Evolutionary conservation across 1,140 invertebrate genomes (phyloP).

Genomic region (Hyposmocoma kahamanoa): DNA sequence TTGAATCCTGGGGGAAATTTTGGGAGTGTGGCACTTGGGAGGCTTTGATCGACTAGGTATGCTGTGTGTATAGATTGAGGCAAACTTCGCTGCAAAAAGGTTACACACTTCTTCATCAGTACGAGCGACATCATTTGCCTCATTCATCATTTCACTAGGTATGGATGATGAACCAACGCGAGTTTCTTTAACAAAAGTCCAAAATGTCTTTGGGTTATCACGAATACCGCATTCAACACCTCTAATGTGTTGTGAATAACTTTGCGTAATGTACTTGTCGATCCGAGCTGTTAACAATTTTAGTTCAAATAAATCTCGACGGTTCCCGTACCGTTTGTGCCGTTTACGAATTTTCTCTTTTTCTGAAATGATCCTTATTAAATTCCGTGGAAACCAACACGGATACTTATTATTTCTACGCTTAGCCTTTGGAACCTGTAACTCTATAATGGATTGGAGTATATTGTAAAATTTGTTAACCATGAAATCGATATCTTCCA

Average conservation of each 20-base stretch:
- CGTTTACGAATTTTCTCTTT: not conserved
- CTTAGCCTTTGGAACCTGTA: not conserved
- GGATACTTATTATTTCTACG: not conserved
- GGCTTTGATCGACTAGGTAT: not conserved
- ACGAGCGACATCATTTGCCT: not conserved
- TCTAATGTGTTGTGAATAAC: not conserved
- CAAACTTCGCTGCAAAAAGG: not conserved
- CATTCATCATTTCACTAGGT: not conserved
- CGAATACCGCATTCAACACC: not conserved
- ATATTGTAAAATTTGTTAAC: not conserved
- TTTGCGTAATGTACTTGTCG: not conserved
- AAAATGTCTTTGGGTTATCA: constrained; percentile 1
- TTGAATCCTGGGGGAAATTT: not conserved
- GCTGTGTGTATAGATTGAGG: not conserved
- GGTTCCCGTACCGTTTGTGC: constrained; percentile 3
- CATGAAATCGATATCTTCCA: not conserved
- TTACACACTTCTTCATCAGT: not conserved
- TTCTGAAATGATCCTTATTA: not conserved
- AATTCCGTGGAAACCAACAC: not conserved
- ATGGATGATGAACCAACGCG: not conserved
- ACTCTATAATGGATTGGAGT: not conserved
- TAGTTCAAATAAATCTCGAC: not conserved
- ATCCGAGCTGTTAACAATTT: not conserved
- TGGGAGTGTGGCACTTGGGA: not conserved
- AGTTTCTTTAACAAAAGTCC: constrained; percentile 2